Evolutionary conservation across 2,113 vertebrate genomes (phyloP).

Genomic region (Hyaena hyaena): DNA sequence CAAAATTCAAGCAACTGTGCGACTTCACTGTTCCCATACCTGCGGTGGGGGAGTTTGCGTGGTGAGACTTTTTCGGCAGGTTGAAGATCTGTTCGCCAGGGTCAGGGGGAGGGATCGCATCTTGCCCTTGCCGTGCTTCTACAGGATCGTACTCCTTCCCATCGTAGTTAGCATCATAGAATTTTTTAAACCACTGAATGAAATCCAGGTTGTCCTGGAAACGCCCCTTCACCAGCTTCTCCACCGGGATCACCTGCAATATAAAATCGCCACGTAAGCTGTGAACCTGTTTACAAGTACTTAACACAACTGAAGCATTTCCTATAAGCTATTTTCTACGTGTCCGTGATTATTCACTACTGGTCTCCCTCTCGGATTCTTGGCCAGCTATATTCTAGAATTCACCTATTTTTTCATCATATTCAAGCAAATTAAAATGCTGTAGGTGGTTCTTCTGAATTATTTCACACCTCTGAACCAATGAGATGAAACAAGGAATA

Average conservation of each 20-base stretch:
- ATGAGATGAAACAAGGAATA: not conserved
- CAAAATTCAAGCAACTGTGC: not conserved
- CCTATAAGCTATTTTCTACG: not conserved
- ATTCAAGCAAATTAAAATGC: not conserved
- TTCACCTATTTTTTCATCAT: not conserved
- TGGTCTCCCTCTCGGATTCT: not conserved
- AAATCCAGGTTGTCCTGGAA: constrained; percentile 99
- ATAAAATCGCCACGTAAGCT: constrained; percentile 31
- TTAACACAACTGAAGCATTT: not conserved
- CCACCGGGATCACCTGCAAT: constrained; percentile 97
- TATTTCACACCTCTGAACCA: not conserved
- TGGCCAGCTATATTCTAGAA: not conserved
- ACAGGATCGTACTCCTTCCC: constrained; percentile 98
- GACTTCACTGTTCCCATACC: constrained; percentile 83
- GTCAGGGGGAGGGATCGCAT: constrained; percentile 97
- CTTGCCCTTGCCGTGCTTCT: constrained; percentile 97
- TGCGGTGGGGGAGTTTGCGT: constrained; percentile 98
- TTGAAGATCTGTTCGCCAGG: constrained; percentile 99
- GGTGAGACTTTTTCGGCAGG: constrained; percentile 97
- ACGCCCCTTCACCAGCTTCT: constrained; percentile 98
- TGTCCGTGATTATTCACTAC: not conserved
- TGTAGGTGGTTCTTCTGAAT: not conserved
- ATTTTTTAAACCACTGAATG: constrained; percentile 99
- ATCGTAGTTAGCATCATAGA: constrained; percentile 99
- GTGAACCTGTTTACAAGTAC: rapidly evolving